phyloP scores from a whole-genome alignment of 2,888 invertebrate genomes.

The Parasteatoda lunata region DNA sequence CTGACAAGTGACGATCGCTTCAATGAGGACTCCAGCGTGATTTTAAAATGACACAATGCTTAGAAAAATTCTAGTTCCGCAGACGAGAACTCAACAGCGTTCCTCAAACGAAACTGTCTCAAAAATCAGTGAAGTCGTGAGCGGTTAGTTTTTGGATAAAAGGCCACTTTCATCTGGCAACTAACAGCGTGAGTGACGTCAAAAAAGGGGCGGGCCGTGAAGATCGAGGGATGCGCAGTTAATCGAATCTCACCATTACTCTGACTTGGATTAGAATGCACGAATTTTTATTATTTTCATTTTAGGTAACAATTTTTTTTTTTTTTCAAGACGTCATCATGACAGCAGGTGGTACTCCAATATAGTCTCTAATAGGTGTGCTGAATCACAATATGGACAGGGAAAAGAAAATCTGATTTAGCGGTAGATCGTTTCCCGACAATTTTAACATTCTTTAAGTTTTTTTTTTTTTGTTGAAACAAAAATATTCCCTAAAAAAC shows the following conservation, averaged over 20 bases:
- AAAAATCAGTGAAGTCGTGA: neutral
- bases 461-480: too few relatives aligned
- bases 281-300: neutral
- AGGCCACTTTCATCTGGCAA: conserved; percentile 35
- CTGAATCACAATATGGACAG: too few relatives aligned
- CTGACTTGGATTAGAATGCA: neutral
- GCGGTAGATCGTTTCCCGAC: too few relatives aligned
- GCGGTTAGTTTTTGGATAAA: neutral
- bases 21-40: conserved; percentile 51
- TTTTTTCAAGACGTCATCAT: neutral
- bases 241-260: neutral
- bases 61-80: neutral
- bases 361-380: neutral
- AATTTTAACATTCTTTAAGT: too few relatives aligned
- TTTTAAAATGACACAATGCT: conserved; percentile 7
- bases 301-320: neutral
- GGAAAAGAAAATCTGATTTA: too few relatives aligned
- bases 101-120: neutral
- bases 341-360: neutral
- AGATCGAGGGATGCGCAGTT: conserved; percentile 16
- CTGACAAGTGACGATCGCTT: conserved; percentile 54
- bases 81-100: neutral
- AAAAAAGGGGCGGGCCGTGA: conserved; percentile 27
- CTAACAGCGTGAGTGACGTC: conserved; percentile 44
- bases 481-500: too few relatives aligned